A percentile compares a stretch with the other conserved stretches of the same genome.
Evolutionary conservation across 1,140 invertebrate species (phyloP).

Genomic region (Leptonema lineaticorne): DNA sequence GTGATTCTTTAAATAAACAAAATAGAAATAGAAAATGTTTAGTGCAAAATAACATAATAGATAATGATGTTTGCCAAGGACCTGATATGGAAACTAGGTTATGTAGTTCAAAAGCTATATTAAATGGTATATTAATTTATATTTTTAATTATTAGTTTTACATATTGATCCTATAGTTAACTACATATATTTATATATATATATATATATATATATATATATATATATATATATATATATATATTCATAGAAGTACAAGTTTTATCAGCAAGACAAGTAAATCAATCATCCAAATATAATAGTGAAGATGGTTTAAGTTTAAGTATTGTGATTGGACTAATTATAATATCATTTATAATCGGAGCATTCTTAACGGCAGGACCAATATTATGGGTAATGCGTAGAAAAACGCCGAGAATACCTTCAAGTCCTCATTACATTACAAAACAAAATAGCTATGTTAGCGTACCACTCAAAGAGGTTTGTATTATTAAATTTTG

Average conservation of each 20-base stretch:
- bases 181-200: background rate
- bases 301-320: constrained; percentile 2
- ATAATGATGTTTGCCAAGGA: constrained; percentile 64
- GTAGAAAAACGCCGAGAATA: constrained; percentile 55
- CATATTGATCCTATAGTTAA: too few species aligned
- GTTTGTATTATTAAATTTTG: constrained; percentile 49
- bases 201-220: background rate
- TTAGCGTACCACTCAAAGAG: constrained; percentile 75
- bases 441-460: constrained; percentile 78
- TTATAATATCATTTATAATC: constrained; percentile 12
- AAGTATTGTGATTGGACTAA: constrained; percentile 2
- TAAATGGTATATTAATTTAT: constrained; percentile 53
- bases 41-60: constrained; percentile 49
- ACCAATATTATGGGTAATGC: constrained; percentile 47
- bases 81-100: constrained; percentile 63
- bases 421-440: constrained; percentile 73
- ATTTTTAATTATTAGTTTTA: too few species aligned
- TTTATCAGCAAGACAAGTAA: background rate
- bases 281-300: background rate
- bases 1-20: constrained; percentile 65
- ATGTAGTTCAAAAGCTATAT: constrained; percentile 56
- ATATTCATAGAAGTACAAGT: background rate
- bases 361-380: constrained; percentile 49
- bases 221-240: background rate
- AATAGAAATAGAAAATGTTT: constrained; percentile 65